Evolutionary conservation across 2,113 vertebrate genomes (phyloP), one percentile per base, ranked within the genome.

Genomic region (Caranx ignobilis): DNA sequence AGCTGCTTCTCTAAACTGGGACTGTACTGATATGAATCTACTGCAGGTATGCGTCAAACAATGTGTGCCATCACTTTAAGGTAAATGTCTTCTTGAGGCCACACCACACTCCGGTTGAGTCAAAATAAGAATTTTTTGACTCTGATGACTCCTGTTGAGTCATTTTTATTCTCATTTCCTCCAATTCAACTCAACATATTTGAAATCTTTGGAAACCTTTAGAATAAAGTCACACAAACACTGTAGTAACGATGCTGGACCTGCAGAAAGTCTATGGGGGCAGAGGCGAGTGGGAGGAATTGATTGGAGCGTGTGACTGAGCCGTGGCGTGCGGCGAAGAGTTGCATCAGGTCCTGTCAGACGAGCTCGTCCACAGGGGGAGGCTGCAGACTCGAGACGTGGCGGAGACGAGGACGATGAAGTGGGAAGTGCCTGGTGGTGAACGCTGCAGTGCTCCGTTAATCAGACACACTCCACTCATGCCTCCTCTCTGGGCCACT

Each of bases 401-500:
- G 13, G 71, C 13, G 2, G 55, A 15, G 19, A 11, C 26, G 26
- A 21, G 52, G n/a, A 55, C 54, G 26, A 26, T 26, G 26, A 26
- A 26, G 26, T 67, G 32, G 16, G 59, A 62, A 56, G 62, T 2
- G 19, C 43, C 69, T 11, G 3, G 26, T 11, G 50, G 26, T 11
- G 50, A 59, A 66, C 16, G 69, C 43, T 45, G 56, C 35, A 3
- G 32, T 35, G 81, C 56, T 81, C 75, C 71, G 55, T 70, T 79
- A 71, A 87, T 88, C 84, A 82, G 55, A 79, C 72, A 8, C 48
- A 73, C 50, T 10, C 77, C 48, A 73, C 50, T 10, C 77, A 19
- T 63, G 67, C 31, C 67, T 87, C 31, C 67, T 87, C 73, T 80
- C 60, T n/a, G 41, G 81, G 77, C 77, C 77, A 39, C 77, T 75